Percentiles rank a stretch among this genome's conserved stretches.
Conservation (phyloP, 2,888 invertebrate genomes). For the Mesorhabditis sp. region DNA sequence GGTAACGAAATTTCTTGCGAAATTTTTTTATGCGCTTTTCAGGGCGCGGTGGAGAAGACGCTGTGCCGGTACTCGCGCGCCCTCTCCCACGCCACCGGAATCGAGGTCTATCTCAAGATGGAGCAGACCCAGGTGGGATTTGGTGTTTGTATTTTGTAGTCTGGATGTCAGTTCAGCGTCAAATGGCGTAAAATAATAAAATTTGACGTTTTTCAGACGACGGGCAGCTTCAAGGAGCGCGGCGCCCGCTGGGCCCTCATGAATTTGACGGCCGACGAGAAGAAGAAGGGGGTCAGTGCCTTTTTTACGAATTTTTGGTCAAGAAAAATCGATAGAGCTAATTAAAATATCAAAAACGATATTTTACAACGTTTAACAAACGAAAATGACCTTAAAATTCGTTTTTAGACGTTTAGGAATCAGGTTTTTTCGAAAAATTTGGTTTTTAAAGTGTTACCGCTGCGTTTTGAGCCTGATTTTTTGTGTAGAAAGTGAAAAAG, state of each 20-base stretch:
- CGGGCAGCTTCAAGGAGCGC: conserved; percentile 91
- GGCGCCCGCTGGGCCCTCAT: conserved; percentile 84
- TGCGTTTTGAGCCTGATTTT: no score
- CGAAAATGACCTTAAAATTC: no score
- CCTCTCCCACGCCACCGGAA: conserved; percentile 70
- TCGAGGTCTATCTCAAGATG: conserved; percentile 86
- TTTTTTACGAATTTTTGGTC: not conserved
- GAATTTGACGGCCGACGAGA: conserved; percentile 71
- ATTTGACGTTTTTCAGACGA: conserved; percentile 69
- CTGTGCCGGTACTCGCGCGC: conserved; percentile 84
- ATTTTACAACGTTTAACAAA: no score
- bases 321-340: conserved; percentile 61
- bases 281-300: conserved; percentile 65
- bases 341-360: no score
- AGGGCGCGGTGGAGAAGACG: conserved; percentile 76
- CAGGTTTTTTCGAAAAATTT: no score
- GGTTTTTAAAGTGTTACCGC: no score
- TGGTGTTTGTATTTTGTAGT: no score
- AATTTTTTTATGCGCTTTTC: conserved; percentile 54
- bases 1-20: no score
- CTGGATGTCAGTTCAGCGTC: no score
- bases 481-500: no score
- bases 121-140: conserved; percentile 74
- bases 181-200: no score
- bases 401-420: no score